These are phyloP conservation scores for Trachelus stipa DNA, from an alignment of 2,888 invertebrate species.

Conservation along the genomic window DNA sequence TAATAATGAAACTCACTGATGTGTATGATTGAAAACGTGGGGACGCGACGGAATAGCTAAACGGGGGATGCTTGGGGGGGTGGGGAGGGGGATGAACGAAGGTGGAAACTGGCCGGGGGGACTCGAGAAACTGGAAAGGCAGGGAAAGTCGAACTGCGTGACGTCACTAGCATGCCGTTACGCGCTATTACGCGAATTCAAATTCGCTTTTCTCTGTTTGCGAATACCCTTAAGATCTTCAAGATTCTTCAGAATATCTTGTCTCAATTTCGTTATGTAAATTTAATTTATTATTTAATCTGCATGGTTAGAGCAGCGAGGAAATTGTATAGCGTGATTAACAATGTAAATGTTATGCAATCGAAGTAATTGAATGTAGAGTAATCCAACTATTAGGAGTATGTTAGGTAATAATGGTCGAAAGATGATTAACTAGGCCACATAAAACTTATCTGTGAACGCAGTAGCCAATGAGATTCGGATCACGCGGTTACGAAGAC, in stretches of 20 bases:
- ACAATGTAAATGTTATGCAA: neutral
- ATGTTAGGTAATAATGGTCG: neutral
- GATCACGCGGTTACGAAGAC: constrained; percentile 13
- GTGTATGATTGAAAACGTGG: constrained; percentile 61
- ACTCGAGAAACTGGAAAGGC: constrained; percentile 10
- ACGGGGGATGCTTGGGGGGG: neutral
- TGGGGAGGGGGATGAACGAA: neutral
- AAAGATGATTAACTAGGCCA: constrained; percentile 2
- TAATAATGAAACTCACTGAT: constrained; percentile 60
- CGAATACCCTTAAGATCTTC: neutral
- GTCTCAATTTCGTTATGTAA: neutral
- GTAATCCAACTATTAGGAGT: neutral
- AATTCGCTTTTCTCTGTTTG: neutral
- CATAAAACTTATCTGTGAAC: neutral
- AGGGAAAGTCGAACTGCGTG: neutral
- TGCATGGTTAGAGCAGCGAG: neutral
- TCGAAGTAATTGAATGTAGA: too few species aligned
- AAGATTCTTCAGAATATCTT: neutral
- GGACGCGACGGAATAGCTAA: constrained; percentile 44
- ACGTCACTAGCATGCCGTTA: constrained; percentile 35
- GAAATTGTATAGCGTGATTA: neutral
- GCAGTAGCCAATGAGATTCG: neutral
- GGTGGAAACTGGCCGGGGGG: constrained; percentile 2
- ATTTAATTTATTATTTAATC: neutral
- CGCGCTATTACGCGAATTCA: constrained; percentile 37